phyloP scores from a whole-genome alignment of 2,888 invertebrate species.

The Ctenicera cuprea region DNA sequence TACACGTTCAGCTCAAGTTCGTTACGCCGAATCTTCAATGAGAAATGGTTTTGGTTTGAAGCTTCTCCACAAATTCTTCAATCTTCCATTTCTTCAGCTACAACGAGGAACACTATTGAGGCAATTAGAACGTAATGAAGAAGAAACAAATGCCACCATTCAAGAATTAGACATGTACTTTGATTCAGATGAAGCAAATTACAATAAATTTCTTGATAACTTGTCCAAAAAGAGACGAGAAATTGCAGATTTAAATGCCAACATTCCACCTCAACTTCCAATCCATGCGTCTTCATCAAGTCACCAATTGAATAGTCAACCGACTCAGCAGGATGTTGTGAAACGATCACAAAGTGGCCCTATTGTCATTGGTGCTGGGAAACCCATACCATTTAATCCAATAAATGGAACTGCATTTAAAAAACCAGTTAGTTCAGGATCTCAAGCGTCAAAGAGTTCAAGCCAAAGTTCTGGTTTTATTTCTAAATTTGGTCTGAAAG shows the following conservation, averaged over 20 bases:
- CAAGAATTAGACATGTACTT: slow-evolving; percentile 86
- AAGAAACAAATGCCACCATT: slow-evolving; percentile 85
- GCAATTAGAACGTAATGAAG: slow-evolving; percentile 89
- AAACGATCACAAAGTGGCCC: slow-evolving; percentile 71
- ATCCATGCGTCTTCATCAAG: slow-evolving; percentile 69
- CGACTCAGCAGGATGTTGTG: slow-evolving; percentile 68
- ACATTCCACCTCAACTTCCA: slow-evolving; percentile 70
- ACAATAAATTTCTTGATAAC: slow-evolving; percentile 83
- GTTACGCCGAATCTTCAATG: slow-evolving; percentile 96
- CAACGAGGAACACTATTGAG: slow-evolving; percentile 89
- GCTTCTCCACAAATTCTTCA: slow-evolving; percentile 95
- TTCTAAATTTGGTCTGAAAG: slow-evolving; percentile 68
- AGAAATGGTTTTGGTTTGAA: slow-evolving; percentile 96
- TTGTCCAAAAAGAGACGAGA: slow-evolving; percentile 85
- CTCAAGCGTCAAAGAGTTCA: slow-evolving; percentile 64
- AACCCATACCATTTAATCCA: slow-evolving; percentile 70
- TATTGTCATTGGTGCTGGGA: slow-evolving; percentile 71
- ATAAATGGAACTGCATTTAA: slow-evolving; percentile 44
- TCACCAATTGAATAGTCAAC: slow-evolving; percentile 72
- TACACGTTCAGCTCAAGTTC: slow-evolving; percentile 79
- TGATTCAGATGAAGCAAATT: slow-evolving; percentile 86
- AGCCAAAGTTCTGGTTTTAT: slow-evolving; percentile 67
- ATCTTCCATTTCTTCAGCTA: slow-evolving; percentile 93
- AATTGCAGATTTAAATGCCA: slow-evolving; percentile 79
- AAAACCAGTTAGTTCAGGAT: slow-evolving; percentile 51